Evolutionary conservation across 2,888 invertebrate species (phyloP), one percentile per base, ranked within the genome.

Genomic region (Micropterix aruncella): DNA sequence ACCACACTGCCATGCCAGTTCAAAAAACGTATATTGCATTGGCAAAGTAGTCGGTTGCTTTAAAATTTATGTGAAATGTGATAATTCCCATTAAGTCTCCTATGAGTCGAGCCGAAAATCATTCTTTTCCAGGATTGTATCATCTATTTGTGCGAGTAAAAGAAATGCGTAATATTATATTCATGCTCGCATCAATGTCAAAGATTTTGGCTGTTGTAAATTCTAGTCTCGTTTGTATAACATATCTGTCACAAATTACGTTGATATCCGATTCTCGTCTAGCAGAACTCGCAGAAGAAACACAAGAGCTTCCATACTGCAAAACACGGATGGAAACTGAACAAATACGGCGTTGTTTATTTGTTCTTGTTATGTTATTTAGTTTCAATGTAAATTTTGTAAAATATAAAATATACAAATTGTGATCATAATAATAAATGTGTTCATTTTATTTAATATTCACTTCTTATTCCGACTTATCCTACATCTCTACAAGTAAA

Each of bases 91-190:
- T n/a, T n/a, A n/a, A n/a, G n/a, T n/a, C n/a, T n/a, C n/a, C n/a
- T n/a, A n/a, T n/a, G n/a, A n/a, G n/a, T n/a, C n/a, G n/a, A n/a
- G n/a, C n/a, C n/a, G n/a, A n/a, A n/a, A n/a, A n/a, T n/a, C n/a
- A n/a, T n/a, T n/a, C n/a, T n/a, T n/a, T n/a, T n/a, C n/a, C n/a
- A n/a, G n/a, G n/a, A n/a, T n/a, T n/a, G n/a, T n/a, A n/a, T n/a
- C n/a, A n/a, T n/a, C n/a, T n/a, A n/a, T n/a, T n/a, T n/a, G n/a
- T n/a, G n/a, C n/a, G n/a, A n/a, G n/a, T n/a, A n/a, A n/a, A n/a
- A n/a, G n/a, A n/a, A 15, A 37, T 39, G 40, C 27, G 27, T 44
- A 9, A 9, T 7, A 27, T 27, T 27, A 27, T 61, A 57, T 60
- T n/a, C n/a, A n/a, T n/a, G n/a, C n/a, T n/a, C n/a, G n/a, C n/a